phyloP scores from a whole-genome alignment of 2,113 vertebrate genomes.

The Phaethornis superciliosus region DNA sequence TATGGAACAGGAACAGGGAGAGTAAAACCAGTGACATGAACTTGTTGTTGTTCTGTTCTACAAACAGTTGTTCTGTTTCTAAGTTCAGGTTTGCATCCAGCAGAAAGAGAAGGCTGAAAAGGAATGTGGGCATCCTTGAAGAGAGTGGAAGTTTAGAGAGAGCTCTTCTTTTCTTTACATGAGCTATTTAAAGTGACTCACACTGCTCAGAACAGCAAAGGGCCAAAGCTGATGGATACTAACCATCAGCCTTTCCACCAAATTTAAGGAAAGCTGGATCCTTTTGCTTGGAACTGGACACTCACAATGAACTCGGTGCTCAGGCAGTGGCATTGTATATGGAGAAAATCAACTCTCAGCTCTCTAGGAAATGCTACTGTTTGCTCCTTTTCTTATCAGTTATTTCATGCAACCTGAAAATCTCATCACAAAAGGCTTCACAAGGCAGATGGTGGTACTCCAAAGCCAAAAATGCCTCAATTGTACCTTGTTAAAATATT shows the following conservation, averaged over 20 bases:
- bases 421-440: not conserved
- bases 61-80: not conserved
- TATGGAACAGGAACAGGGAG: not conserved
- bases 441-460: not conserved
- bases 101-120: not conserved
- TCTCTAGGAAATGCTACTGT: not conserved
- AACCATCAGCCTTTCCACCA: not conserved
- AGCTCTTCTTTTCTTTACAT: not conserved
- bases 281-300: accelerated
- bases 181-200: not conserved
- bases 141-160: not conserved
- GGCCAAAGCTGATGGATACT: not conserved
- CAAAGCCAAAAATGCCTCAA: not conserved
- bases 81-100: not conserved
- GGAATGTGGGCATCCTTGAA: accelerated
- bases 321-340: accelerated
- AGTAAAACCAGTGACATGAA: not conserved
- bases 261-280: not conserved
- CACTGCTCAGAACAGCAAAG: not conserved
- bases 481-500: not conserved
- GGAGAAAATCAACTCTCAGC: accelerated
- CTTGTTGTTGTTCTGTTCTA: not conserved
- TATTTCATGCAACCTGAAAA: not conserved
- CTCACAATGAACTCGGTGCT: accelerated
- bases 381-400: not conserved